Conservation (phyloP, 1,140 invertebrate species). For the Drosophila prosaltans region DNA sequence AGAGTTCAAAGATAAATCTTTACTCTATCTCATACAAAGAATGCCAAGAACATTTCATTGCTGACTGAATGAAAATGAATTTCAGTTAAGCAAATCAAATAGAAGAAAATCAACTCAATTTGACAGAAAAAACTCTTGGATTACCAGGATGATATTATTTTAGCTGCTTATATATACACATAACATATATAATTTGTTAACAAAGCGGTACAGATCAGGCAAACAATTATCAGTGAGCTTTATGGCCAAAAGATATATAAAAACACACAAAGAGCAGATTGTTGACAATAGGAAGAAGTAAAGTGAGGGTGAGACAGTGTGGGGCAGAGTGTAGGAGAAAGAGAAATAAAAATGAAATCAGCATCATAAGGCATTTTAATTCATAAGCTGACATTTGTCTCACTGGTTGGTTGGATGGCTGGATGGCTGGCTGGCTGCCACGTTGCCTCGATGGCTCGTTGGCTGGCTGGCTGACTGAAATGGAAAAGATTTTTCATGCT, state of each 20-base stretch:
- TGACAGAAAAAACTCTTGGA: background rate
- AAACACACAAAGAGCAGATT: slow-evolving; percentile 46
- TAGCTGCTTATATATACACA: background rate
- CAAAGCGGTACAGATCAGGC: slow-evolving; percentile 33
- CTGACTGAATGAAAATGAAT: background rate
- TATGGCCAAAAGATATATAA: slow-evolving; percentile 19
- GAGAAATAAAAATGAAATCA: slow-evolving; percentile 47
- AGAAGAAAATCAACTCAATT: background rate
- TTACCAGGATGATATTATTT: background rate
- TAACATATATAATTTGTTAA: slow-evolving; percentile 29
- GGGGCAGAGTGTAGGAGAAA: slow-evolving; percentile 9
- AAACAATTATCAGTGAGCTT: slow-evolving; percentile 50
- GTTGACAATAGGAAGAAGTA: slow-evolving; percentile 13
- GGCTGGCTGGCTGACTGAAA: slow-evolving; percentile 59
- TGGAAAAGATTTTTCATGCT: slow-evolving; percentile 82
- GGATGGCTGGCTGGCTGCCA: slow-evolving; percentile 48
- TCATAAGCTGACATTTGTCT: slow-evolving; percentile 83
- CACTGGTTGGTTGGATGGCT: slow-evolving; percentile 39
- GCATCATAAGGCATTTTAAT: slow-evolving; percentile 80
- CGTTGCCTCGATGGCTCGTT: slow-evolving; percentile 29
- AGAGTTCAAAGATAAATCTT: too few species aligned
- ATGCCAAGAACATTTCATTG: background rate
- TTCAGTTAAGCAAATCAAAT: background rate
- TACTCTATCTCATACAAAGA: too few species aligned
- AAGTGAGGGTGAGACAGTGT: background rate